Percentiles rank a stretch among this genome's conserved stretches.
phyloP scores from a whole-genome alignment of 64 coral and sea anemone genomes.

The Cladopsammia gracilis region DNA sequence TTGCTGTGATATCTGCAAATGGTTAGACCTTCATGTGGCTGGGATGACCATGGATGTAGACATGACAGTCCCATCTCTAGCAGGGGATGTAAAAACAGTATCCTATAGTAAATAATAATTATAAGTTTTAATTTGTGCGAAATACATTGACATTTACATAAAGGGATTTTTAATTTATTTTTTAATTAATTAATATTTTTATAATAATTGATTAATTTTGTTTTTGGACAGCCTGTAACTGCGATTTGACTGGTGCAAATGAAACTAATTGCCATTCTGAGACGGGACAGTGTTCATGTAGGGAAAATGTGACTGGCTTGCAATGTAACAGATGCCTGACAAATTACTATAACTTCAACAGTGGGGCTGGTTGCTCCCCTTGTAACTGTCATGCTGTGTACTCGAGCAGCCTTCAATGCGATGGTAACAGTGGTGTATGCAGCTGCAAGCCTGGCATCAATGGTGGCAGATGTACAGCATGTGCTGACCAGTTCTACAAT shows the following conservation, averaged over 20 bases:
- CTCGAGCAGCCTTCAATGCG: conserved; percentile 77
- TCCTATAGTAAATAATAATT: no score
- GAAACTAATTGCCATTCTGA: conserved; percentile 75
- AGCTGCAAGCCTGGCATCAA: conserved; percentile 73
- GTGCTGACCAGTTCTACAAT: conserved; percentile 82
- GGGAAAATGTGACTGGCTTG: conserved; percentile 58
- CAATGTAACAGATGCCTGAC: conserved; percentile 64
- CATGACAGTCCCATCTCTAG: no score
- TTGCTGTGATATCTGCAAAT: no score
- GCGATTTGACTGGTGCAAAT: conserved; percentile 70
- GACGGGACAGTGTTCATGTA: conserved; percentile 82
- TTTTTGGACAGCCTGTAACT: conserved; percentile 72
- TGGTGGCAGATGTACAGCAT: conserved; percentile 75
- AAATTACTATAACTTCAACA: conserved; percentile 86
- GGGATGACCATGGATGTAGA: no score
- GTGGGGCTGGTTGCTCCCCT: conserved; percentile 76
- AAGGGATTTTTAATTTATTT: background rate
- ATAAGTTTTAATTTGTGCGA: no score
- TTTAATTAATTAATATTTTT: background rate
- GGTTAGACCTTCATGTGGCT: no score
- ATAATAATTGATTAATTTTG: background rate
- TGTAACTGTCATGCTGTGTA: conserved; percentile 82
- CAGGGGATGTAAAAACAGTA: no score
- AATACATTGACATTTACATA: no score
- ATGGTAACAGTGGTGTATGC: conserved; percentile 55